phyloP scores from a whole-genome alignment of 1,140 invertebrate genomes.

The Ganaspis sp. region DNA sequence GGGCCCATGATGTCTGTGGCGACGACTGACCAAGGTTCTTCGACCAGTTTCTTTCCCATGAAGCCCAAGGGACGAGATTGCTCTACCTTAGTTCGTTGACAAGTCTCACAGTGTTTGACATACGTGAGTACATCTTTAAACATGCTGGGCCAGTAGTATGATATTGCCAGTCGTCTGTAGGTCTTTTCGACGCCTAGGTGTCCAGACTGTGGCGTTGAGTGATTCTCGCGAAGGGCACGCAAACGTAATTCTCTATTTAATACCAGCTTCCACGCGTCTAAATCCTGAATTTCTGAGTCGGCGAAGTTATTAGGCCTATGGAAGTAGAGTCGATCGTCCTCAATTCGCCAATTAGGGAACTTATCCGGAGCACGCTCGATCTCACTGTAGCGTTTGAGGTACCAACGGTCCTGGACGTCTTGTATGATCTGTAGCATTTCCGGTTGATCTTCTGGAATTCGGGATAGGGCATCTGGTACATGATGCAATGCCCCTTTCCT shows the following conservation, averaged over 20 bases:
- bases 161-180: neutral
- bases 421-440: neutral
- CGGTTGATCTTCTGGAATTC: slow-evolving; percentile 20
- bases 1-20: neutral
- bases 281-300: neutral
- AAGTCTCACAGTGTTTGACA: slow-evolving; percentile 42
- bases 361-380: neutral
- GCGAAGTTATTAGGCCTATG: neutral
- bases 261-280: neutral
- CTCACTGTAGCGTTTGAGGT: neutral
- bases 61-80: slow-evolving; percentile 50
- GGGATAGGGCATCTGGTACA: slow-evolving; percentile 30
- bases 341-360: slow-evolving; percentile 15
- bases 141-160: slow-evolving; percentile 41
- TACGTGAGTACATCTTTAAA: slow-evolving; percentile 47
- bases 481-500: slow-evolving; percentile 6
- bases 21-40: slow-evolving; percentile 54
- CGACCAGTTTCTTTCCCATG: slow-evolving; percentile 48
- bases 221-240: neutral
- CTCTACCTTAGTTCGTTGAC: slow-evolving; percentile 53
- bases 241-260: neutral
- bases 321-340: neutral
- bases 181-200: slow-evolving; percentile 66
- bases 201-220: slow-evolving; percentile 44
- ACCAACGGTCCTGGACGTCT: too few relatives aligned